Evolutionary conservation across 1,140 invertebrate species (phyloP).

Genomic region (Pseudomyrmex flavicornis): DNA sequence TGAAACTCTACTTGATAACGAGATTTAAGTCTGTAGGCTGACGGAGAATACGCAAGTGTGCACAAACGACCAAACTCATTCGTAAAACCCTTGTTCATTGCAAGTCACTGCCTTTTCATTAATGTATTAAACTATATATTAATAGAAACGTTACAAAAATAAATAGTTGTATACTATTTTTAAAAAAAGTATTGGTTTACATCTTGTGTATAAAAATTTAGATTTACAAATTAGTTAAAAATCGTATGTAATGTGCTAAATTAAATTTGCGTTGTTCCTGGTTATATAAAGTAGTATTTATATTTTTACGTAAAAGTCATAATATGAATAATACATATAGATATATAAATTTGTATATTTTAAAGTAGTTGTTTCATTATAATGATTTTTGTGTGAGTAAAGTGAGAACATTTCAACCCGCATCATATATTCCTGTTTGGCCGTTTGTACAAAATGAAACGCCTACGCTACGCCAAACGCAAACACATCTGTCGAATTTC

Average conservation of each 20-base stretch:
- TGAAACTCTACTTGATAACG: constrained; percentile 60
- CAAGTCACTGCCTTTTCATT: constrained; percentile 16
- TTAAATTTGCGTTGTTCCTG: too few relatives aligned
- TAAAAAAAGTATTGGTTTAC: too few relatives aligned
- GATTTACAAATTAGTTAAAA: too few relatives aligned
- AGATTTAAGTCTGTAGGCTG: constrained; percentile 56
- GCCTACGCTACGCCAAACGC: constrained; percentile 49
- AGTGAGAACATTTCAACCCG: not conserved
- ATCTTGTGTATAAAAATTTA: too few relatives aligned
- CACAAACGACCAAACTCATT: constrained; percentile 55
- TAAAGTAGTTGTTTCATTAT: too few relatives aligned
- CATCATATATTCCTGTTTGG: constrained; percentile 32
- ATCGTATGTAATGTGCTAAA: too few relatives aligned
- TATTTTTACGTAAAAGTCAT: not conserved
- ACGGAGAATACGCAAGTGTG: constrained; percentile 31
- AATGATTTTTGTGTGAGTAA: not conserved
- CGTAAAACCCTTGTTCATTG: constrained; percentile 21
- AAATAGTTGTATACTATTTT: too few relatives aligned
- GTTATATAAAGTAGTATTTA: not conserved
- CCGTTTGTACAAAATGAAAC: constrained; percentile 51
- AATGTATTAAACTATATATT: not conserved
- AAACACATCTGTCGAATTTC: constrained; percentile 52
- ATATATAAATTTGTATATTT: constrained; percentile 11
- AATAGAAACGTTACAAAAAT: too few relatives aligned
- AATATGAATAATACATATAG: not conserved